Base-by-base conservation (phyloP, 2,888 invertebrate genomes). In the Pheosia gnoma region DNA sequence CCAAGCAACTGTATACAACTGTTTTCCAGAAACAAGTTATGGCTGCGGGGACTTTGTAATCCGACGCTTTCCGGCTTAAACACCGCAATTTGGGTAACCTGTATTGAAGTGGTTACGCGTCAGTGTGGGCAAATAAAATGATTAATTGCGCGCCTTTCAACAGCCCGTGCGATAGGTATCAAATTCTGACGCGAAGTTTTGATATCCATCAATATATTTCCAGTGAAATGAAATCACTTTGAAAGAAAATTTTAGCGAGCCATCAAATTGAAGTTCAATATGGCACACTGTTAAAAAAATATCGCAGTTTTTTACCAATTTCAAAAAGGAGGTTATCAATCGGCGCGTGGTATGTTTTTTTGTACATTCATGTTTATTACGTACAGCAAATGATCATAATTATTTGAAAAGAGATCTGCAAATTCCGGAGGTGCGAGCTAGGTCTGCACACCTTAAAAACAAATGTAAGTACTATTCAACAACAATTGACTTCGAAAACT, bases 71-170 rank as follows among this genome's bases (percentile, higher is more conserved):
- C 25, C 47, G n/a, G 11, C n/a, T n/a, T 47, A 47, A 47, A n/a
- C 47, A 11, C n/a, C n/a, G 47, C 47, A 47, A 51, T 51, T 25
- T 51, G 51, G 25, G 13, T 25, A 51, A 25, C 51, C 8, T 7
- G 37, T 11, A 53, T 57, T 47, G 3, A 7, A 53, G 43, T 47
- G 59, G 36, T 47, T 41, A 55, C 58, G 51, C 59, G 59, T 25
- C 58, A 51, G 58, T 58, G 56, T 61, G 56, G 56, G 63, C 59
- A 58, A 37, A 57, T 9, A 13, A 13, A 60, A 55, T 62, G 64
- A 67, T 62, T 58, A 47, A 67, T 62, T 41, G 51, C 39, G 7
- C n/a, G 8, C 10, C 0, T 25, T 45, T 63, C 53, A 11, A 53
- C 11, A 38, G 11, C 37, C 53, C 53, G 38, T 53, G 53, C 25